Evolutionary conservation across 2,888 invertebrate species (phyloP).

Genomic region (Dendrolimus pini): DNA sequence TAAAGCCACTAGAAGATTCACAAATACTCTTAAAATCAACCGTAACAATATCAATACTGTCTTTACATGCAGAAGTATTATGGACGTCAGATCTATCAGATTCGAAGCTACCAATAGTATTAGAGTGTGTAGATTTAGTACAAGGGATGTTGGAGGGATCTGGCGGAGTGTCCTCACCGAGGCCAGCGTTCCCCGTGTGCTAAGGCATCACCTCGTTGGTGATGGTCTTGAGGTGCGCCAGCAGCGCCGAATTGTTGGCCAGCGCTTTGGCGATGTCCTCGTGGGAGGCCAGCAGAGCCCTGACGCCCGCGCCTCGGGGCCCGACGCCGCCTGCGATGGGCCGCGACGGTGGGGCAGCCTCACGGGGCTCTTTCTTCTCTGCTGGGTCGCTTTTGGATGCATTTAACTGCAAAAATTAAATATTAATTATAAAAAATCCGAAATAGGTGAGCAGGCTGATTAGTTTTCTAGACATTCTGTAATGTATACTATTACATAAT

Average conservation of each 20-base stretch:
- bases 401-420: constrained; percentile 4
- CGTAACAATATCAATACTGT: background rate
- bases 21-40: background rate
- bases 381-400: constrained; percentile 4
- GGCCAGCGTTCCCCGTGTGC: constrained; percentile 9
- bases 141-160: background rate
- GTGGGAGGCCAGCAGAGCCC: constrained; percentile 46
- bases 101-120: background rate
- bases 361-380: constrained; percentile 1
- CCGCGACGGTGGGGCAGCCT: constrained; percentile 4
- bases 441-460: too few species aligned
- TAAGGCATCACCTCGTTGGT: constrained; percentile 20
- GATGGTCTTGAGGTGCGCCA: constrained; percentile 20
- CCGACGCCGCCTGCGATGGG: constrained; percentile 13
- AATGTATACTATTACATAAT: too few species aligned
- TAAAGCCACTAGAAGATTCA: background rate
- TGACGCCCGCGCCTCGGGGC: constrained; percentile 37
- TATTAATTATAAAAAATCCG: background rate
- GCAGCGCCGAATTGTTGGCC: constrained; percentile 35
- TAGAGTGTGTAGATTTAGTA: background rate
- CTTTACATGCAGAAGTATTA: background rate
- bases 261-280: constrained; percentile 35
- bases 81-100: background rate
- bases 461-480: too few species aligned
- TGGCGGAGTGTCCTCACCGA: background rate